Percentiles rank a stretch among this genome's conserved stretches.
These are phyloP conservation scores for Siderastrea siderea DNA, from an alignment of 92 coral and sea anemone species.

Conservation along the genomic window DNA sequence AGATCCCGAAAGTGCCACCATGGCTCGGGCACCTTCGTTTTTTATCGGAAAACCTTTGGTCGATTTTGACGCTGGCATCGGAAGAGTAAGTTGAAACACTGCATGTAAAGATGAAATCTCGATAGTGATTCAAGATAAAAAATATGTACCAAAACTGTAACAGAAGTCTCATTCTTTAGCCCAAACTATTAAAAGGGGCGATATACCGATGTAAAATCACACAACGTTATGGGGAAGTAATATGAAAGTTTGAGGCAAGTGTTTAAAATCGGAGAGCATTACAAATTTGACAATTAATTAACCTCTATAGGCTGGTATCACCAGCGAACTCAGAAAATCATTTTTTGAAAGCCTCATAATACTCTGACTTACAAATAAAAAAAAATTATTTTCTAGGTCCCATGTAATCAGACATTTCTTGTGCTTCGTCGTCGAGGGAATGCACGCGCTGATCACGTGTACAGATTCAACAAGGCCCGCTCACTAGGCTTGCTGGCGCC, in stretches of 20 bases:
- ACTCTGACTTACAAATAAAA: no score
- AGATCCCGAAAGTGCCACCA: conserved; percentile 2
- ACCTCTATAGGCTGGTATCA: no score
- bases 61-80: conserved; percentile 43
- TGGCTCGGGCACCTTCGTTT: conserved; percentile 38
- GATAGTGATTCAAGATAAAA: neutral
- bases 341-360: no score
- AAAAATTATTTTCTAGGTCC: conserved; percentile 12
- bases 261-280: neutral
- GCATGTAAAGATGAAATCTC: neutral
- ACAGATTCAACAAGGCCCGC: conserved; percentile 83
- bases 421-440: conserved; percentile 43
- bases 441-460: conserved; percentile 74
- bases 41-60: conserved; percentile 41
- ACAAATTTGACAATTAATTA: no score
- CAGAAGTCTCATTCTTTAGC: no score
- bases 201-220: no score
- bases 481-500: conserved; percentile 84
- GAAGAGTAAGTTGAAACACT: conserved; percentile 20
- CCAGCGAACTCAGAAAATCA: neutral
- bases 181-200: no score
- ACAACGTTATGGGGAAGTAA: no score
- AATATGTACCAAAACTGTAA: no score
- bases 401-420: conserved; percentile 37
- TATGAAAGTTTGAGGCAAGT: no score